Percentiles rank a stretch among this genome's conserved stretches.
Conservation (phyloP, 2,113 vertebrate species). For the Pantherophis guttatus region DNA sequence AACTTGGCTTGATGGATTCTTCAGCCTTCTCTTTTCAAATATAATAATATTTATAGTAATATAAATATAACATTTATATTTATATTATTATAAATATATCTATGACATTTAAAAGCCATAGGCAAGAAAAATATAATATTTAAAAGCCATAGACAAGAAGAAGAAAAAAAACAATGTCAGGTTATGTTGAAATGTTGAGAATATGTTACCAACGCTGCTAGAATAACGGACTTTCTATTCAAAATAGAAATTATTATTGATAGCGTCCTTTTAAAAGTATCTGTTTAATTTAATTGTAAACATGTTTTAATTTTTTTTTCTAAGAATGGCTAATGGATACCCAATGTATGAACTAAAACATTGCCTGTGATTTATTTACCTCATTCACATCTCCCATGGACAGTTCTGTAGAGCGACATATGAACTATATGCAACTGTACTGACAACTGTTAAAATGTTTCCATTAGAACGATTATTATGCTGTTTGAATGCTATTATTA, state of each 20-base stretch:
- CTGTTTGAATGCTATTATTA: constrained; percentile 33
- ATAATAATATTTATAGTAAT: background rate
- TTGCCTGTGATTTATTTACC: background rate
- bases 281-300: background rate
- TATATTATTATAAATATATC: background rate
- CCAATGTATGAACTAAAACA: background rate
- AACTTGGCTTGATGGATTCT: background rate
- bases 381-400: background rate
- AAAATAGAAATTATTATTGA: background rate
- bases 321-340: background rate
- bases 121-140: background rate
- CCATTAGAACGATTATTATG: constrained; percentile 5
- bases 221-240: background rate
- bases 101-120: background rate
- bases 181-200: background rate
- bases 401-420: background rate
- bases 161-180: background rate
- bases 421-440: background rate
- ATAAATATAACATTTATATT: background rate
- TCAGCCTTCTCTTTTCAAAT: background rate
- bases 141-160: background rate
- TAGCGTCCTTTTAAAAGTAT: background rate
- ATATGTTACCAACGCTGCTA: background rate
- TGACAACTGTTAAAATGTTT: background rate
- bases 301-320: background rate